Percentiles rank a stretch among this genome's conserved stretches.
Conservation (phyloP, 2,888 invertebrate species). For the Frankliniella intonsa region DNA sequence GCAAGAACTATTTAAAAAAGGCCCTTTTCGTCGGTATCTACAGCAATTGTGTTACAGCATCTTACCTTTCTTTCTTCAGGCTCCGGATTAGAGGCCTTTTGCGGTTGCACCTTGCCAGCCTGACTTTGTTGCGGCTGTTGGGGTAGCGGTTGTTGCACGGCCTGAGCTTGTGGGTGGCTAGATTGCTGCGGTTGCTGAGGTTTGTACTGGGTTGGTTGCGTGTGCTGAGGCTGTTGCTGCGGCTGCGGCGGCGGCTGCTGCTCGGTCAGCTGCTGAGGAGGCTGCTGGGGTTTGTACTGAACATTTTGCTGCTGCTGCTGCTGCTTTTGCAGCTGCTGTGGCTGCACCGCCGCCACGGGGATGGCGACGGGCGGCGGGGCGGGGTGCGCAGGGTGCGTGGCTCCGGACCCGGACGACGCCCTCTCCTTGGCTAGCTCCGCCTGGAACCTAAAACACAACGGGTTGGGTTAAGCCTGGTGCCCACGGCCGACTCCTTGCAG, state of each 20-base stretch:
- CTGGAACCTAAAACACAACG: neutral
- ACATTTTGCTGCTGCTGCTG: neutral
- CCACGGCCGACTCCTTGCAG: too few relatives aligned
- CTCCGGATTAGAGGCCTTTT: neutral
- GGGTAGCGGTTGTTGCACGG: neutral
- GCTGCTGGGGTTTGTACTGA: neutral
- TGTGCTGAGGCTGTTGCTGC: neutral
- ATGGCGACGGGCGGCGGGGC: neutral
- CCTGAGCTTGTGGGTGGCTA: neutral
- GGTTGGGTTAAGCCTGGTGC: too few relatives aligned
- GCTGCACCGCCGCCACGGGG: conserved; percentile 2
- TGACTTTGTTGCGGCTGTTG: neutral
- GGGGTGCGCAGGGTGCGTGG: neutral
- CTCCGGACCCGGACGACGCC: neutral
- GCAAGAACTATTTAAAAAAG: too few relatives aligned
- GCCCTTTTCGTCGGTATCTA: too few relatives aligned
- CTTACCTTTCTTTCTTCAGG: conserved; percentile 11
- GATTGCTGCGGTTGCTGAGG: neutral
- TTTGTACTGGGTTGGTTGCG: neutral
- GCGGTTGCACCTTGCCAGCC: neutral
- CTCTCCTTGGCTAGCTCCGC: neutral
- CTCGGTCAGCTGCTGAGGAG: neutral
- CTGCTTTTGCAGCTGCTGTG: neutral
- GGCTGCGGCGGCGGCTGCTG: neutral
- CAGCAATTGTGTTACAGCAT: neutral